Evolutionary conservation across 1,140 invertebrate genomes (phyloP), one percentile per base, ranked within the genome.

Genomic region (Drosophila sturtevanti): DNA sequence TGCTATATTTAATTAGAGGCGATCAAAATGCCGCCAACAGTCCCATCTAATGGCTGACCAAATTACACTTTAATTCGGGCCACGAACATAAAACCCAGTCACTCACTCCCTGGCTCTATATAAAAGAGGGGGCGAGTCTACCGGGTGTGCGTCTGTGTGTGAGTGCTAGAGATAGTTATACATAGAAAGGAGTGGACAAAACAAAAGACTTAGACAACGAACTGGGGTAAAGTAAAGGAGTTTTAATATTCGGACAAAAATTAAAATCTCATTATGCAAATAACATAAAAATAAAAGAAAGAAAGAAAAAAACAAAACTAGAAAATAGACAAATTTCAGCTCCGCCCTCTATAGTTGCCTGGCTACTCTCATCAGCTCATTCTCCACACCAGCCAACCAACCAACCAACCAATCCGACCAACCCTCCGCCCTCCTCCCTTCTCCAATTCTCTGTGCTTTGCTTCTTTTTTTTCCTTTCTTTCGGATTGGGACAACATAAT

Each of bases 191-290:
- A 27, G 52, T 34, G 31, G 54, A 56, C 14, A 56, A 56, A 18
- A 35, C 27, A 24, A 72, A 72, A 72, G 63, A 78, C 72, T 78
- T 75, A 51, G 48, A 63, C 67, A 78, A 75, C 72, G 58, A 79
- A 77, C 73, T 70, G 72, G 67, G 16, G n/a, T n/a, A n/a, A n/a
- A 38, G 52, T 48, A 59, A 59, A 59, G 63, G 38, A 44, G 38
- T 62, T 41, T 79, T 86, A 86, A 87, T 78, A 79, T 79, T 68
- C 76, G 79, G 68, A 65, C 55, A 79, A 34, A 87, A 89, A 89
- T 89, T 89, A 89, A 89, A 89, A 89, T 89, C 85, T 80, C 84
- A 89, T 89, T 84, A 89, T 89, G 84, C 84, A 89, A 89, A 89
- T 89, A 80, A 79, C 79, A 67, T 74, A 51, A 72, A 72, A 64